Percentiles rank a stretch among this genome's conserved stretches.
Evolutionary conservation across 2,888 invertebrate genomes (phyloP).

Genomic region (Thecophora atra): DNA sequence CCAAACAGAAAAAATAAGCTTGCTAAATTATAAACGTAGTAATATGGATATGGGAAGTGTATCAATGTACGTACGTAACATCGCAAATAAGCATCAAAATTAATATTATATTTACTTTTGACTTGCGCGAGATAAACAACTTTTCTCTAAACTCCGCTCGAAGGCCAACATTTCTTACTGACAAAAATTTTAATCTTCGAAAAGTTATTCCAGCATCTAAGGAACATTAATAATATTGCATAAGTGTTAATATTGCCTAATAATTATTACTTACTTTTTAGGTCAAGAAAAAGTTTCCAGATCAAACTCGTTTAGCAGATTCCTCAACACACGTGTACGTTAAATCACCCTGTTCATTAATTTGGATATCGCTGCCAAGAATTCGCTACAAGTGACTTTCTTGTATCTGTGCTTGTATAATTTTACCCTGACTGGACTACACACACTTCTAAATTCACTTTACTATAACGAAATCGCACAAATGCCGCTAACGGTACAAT

Average conservation of each 20-base stretch:
- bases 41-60: conserved; percentile 36
- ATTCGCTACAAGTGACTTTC: conserved; percentile 23
- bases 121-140: conserved; percentile 36
- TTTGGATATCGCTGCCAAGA: conserved; percentile 34
- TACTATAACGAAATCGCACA: conserved; percentile 20
- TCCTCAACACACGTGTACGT: conserved; percentile 32
- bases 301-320: conserved; percentile 32
- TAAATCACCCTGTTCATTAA: conserved; percentile 35
- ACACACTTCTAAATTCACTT: conserved; percentile 34
- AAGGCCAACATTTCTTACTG: conserved; percentile 40
- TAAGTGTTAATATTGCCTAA: conserved; percentile 37
- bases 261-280: conserved; percentile 37
- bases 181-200: conserved; percentile 39
- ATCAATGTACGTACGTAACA: conserved; percentile 36
- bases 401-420: too few relatives aligned
- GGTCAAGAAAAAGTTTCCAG: conserved; percentile 39
- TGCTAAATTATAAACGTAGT: conserved; percentile 37
- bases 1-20: conserved; percentile 34
- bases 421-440: conserved; percentile 27
- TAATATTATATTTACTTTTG: conserved; percentile 33
- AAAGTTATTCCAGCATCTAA: conserved; percentile 39
- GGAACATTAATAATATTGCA: conserved; percentile 36
- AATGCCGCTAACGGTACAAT: conserved; percentile 33
- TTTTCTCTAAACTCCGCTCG: conserved; percentile 38
- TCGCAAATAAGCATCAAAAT: conserved; percentile 37